These are phyloP conservation scores for Chouioia cunea DNA, from an alignment of 2,888 invertebrate species.

Conservation along the genomic window DNA sequence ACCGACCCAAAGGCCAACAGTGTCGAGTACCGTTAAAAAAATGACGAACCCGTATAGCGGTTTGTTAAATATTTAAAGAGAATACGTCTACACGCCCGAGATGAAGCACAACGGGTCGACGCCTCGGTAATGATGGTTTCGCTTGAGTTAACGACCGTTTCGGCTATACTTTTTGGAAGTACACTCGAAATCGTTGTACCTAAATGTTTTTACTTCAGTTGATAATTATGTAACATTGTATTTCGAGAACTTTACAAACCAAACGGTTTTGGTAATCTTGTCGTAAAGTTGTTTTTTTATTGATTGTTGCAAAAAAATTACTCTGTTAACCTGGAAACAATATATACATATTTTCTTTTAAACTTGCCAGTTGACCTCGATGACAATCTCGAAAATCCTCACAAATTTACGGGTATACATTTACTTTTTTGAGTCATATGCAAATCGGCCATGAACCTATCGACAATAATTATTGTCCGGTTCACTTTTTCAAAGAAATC, in stretches of 20 bases:
- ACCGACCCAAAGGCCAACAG: not conserved
- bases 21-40: slow-evolving; percentile 54
- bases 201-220: no score
- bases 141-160: not conserved
- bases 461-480: slow-evolving; percentile 12
- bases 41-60: slow-evolving; percentile 48
- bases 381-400: slow-evolving; percentile 15
- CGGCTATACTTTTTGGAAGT: not conserved
- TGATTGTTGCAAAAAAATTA: not conserved
- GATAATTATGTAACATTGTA: no score
- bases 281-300: no score
- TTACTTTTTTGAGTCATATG: slow-evolving; percentile 10
- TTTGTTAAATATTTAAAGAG: slow-evolving; percentile 66
- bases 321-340: not conserved
- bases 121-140: not conserved
- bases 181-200: no score
- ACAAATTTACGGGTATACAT: not conserved
- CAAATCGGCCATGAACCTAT: slow-evolving; percentile 17
- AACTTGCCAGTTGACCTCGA: not conserved
- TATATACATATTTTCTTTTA: not conserved
- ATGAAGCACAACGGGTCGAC: slow-evolving; percentile 59
- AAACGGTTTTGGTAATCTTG: no score
- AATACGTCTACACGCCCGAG: slow-evolving; percentile 43
- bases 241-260: no score
- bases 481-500: slow-evolving; percentile 17